These are phyloP conservation scores for Bombus pascuorum DNA, from an alignment of 1,140 invertebrate species.

Conservation along the genomic window DNA sequence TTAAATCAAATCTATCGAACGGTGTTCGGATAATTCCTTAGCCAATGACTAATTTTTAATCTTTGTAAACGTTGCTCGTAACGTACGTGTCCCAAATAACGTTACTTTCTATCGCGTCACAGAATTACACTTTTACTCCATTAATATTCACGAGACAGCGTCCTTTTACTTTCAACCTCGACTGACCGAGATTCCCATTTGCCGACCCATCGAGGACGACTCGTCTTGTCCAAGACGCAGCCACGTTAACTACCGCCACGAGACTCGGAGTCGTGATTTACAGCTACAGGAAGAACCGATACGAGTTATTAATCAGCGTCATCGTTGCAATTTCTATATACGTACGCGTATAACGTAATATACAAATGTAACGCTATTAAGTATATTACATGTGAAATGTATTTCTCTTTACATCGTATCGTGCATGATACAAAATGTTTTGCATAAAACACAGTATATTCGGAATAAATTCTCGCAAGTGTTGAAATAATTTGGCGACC, in stretches of 20 bases:
- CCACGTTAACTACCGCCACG: background rate
- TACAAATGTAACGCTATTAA: no score
- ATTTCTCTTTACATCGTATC: no score
- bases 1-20: no score
- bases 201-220: constrained; percentile 37
- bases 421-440: no score
- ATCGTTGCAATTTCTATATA: background rate
- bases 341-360: no score
- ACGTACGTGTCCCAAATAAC: background rate
- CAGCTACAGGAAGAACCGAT: constrained; percentile 27
- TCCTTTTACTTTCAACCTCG: constrained; percentile 46
- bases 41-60: background rate
- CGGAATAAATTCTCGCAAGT: no score
- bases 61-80: background rate
- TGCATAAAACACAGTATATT: no score
- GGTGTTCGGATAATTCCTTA: no score
- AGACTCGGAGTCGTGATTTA: constrained; percentile 15
- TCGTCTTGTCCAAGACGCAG: constrained; percentile 9
- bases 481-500: no score
- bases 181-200: constrained; percentile 13
- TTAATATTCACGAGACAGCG: constrained; percentile 29
- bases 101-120: constrained; percentile 4
- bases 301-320: background rate
- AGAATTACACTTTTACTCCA: constrained; percentile 34
- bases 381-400: no score